These are phyloP conservation scores for Anoplophora glabripennis DNA, from an alignment of 1,140 invertebrate genomes.

Conservation along the genomic window DNA sequence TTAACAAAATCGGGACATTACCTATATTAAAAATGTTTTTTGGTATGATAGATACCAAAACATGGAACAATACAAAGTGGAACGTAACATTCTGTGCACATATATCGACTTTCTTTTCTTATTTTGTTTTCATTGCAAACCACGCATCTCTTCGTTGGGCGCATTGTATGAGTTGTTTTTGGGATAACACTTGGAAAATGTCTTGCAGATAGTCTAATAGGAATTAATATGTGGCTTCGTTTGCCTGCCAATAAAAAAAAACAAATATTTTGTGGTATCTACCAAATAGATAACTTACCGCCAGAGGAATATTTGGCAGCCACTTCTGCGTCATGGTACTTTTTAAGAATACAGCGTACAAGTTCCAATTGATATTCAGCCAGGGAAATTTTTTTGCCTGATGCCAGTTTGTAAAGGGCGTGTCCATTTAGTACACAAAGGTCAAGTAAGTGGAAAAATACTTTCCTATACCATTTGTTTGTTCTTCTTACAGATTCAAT, in stretches of 20 bases:
- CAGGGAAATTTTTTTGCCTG: neutral
- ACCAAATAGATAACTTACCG: too few relatives aligned
- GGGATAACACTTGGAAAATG: neutral
- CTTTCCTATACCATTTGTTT: too few relatives aligned
- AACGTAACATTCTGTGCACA: neutral
- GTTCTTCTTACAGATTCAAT: slow-evolving; percentile 33
- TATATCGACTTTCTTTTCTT: neutral
- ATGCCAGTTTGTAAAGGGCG: too few relatives aligned
- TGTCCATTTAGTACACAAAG: too few relatives aligned
- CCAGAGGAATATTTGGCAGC: neutral
- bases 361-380: neutral
- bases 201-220: neutral
- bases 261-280: too few relatives aligned
- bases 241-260: too few relatives aligned
- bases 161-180: neutral
- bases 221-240: neutral
- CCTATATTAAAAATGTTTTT: too few relatives aligned
- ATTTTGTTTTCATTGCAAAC: neutral
- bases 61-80: too few relatives aligned
- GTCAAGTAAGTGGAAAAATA: too few relatives aligned
- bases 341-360: neutral
- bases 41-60: too few relatives aligned
- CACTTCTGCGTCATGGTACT: neutral
- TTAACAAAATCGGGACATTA: too few relatives aligned
- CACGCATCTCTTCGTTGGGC: neutral